Base-by-base conservation (phyloP, 1,140 invertebrate genomes). In the Drosophila leontia region DNA sequence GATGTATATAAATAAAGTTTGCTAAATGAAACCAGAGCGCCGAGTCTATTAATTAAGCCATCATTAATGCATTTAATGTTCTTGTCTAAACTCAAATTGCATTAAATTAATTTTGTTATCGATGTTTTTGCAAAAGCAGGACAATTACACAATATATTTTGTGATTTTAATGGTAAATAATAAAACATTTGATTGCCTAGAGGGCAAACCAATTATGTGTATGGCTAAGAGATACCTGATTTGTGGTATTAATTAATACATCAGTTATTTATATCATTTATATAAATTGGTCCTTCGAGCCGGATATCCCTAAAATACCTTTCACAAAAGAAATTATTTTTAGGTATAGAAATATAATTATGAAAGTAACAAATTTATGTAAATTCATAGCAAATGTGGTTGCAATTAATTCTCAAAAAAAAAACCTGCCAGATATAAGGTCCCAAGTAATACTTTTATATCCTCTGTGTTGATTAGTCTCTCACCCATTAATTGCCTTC, bases 51-150 rank as follows among this genome's bases (percentile, higher is more conserved):
- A 42, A 64, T 64, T 64, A 64, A n/a, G 37, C 11, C 37, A 13
- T 44, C 39, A 61, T 61, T 61, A 39, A 61, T 61, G 39, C n/a
- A 12, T 29, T n/a, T 64, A 44, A 42, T 64, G 58, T 13, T 42
- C 37, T 23, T 32, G 50, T 13, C 32, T 15, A 39, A 26, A 23
- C 19, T 55, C 53, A 0, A 39, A 39, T 39, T 55, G 17, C 53
- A 55, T 55, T 39, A 9, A 39, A 56, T 39, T n/a, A 56, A 56
- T 56, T 23, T 23, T 26, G 35, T 39, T 56, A 56, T 37, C 12
- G 1, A 15, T 12, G 35, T 23, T 23, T 37, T 37, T 55, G 12
- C 15, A 12, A 55, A 55, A 13, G 12, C 34, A 37, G 17, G 3
- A 23, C 8, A 35, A 35, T 23, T 19, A 56, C 19, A 26, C 53